These are phyloP conservation scores for Dinoponera quadriceps DNA, from an alignment of 1,140 invertebrate genomes.

Conservation along the genomic window DNA sequence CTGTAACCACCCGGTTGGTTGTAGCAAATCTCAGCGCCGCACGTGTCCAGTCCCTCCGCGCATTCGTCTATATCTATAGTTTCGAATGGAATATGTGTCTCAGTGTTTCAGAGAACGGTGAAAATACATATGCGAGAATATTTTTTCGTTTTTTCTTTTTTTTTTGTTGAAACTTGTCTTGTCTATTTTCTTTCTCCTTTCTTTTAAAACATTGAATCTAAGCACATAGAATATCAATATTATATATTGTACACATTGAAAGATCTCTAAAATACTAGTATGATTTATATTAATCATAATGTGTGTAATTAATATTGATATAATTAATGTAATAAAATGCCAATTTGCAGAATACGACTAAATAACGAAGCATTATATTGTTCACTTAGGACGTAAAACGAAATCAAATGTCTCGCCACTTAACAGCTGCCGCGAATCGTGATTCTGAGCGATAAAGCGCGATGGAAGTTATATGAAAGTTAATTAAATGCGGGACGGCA, in stretches of 20 bases:
- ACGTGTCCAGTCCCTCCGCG: conserved; percentile 74
- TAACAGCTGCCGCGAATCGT: not conserved
- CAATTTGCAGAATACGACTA: not conserved
- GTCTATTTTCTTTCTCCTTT: no score
- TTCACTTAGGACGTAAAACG: not conserved
- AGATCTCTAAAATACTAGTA: no score
- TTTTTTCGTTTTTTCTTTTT: not conserved
- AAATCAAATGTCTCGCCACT: not conserved
- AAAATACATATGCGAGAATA: not conserved
- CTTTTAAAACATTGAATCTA: no score
- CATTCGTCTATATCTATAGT: conserved; percentile 87
- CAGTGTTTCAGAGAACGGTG: no score
- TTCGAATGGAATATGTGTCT: not conserved
- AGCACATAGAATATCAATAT: no score
- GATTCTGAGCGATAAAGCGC: conserved; percentile 12
- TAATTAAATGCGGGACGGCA: not conserved
- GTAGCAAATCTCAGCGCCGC: conserved; percentile 84
- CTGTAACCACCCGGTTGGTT: conserved; percentile 87
- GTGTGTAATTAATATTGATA: no score
- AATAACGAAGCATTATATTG: conserved; percentile 13
- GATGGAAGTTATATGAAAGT: not conserved
- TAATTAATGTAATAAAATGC: no score
- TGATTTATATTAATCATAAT: no score
- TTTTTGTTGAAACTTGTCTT: no score
- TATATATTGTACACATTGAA: no score